Percentiles rank a stretch among this genome's conserved stretches.
Evolutionary conservation across 2,888 invertebrate genomes (phyloP).

Genomic region (Melanotus villosus): DNA sequence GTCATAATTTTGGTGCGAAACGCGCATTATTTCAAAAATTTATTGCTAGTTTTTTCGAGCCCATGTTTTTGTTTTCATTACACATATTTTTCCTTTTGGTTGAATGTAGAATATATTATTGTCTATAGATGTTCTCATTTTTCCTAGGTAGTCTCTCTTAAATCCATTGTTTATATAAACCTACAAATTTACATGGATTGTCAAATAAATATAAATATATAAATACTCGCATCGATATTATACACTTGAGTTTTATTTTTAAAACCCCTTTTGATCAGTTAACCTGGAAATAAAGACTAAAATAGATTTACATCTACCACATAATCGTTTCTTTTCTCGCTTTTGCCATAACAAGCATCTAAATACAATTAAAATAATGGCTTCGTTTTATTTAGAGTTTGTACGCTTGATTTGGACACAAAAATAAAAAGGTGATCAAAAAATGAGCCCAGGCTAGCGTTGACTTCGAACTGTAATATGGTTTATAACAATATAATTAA

Average conservation of each 20-base stretch:
- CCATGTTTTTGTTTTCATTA: slow-evolving; percentile 1
- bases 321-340: no score
- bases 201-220: slow-evolving; percentile 46
- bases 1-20: slow-evolving; percentile 44
- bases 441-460: no score
- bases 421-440: no score
- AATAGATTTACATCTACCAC: no score
- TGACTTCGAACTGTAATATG: no score
- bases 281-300: no score
- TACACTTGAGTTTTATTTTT: slow-evolving; percentile 36
- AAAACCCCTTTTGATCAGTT: no score
- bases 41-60: slow-evolving; percentile 9
- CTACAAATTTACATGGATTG: slow-evolving; percentile 45
- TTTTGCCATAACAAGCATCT: no score
- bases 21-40: slow-evolving; percentile 23
- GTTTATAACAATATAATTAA: no score
- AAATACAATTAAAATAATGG: no score
- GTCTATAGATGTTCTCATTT: slow-evolving; percentile 42
- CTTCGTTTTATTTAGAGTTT: no score
- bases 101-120: slow-evolving; percentile 22
- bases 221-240: slow-evolving; percentile 37
- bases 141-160: slow-evolving; percentile 39
- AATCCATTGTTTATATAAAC: slow-evolving; percentile 41
- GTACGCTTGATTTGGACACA: no score
- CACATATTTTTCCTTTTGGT: not conserved